These are phyloP conservation scores for Seira sanloemensis DNA, from an alignment of 2,888 invertebrate species.

Conservation along the genomic window DNA sequence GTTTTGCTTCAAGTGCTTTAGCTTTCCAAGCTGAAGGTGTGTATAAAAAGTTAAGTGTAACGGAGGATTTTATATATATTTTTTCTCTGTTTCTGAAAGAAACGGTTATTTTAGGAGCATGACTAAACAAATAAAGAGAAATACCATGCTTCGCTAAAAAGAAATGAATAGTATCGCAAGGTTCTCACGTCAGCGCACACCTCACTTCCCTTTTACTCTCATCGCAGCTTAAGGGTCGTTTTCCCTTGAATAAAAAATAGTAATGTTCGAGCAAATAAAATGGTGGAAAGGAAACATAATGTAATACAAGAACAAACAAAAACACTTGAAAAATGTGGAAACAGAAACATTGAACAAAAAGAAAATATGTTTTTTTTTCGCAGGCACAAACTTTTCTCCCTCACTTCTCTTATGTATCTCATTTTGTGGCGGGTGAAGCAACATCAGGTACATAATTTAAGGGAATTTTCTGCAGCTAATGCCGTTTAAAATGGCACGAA, in stretches of 20 bases:
- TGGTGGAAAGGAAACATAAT: background rate
- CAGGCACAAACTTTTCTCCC: background rate
- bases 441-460: background rate
- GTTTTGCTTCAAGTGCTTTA: no score
- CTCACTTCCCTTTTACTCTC: background rate
- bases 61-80: no score
- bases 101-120: no score
- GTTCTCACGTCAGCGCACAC: background rate
- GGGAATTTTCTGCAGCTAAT: background rate
- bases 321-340: background rate
- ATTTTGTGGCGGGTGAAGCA: no score
- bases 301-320: background rate
- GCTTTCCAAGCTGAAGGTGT: no score
- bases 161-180: no score
- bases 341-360: background rate
- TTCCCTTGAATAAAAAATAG: background rate
- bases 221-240: constrained; percentile 6
- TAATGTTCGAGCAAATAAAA: no score
- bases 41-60: no score
- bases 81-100: no score
- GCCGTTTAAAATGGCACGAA: no score
- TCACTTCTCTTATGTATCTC: background rate
- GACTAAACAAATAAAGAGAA: no score
- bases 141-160: no score
- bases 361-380: background rate